Conservation (phyloP, 2,113 vertebrate species). For the Protomyctophum bolini region DNA sequence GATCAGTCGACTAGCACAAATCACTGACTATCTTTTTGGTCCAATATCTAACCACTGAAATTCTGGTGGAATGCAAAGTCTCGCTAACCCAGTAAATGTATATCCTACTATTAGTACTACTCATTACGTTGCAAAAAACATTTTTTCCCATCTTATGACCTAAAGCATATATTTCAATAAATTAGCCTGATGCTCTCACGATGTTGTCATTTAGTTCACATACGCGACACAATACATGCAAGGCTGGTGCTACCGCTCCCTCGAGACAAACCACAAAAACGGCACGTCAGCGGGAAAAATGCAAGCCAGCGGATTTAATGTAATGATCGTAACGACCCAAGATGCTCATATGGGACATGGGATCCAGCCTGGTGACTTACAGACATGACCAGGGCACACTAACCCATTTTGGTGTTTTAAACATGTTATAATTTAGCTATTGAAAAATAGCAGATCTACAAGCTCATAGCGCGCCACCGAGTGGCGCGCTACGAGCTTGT, state of each 20-base stretch:
- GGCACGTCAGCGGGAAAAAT: slow-evolving; percentile 34
- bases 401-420: no score
- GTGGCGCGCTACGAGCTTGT: no score
- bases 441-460: no score
- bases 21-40: no score
- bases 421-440: no score
- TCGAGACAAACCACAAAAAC: not conserved
- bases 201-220: not conserved
- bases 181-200: not conserved
- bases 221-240: not conserved
- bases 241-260: not conserved
- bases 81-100: no score
- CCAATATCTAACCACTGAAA: no score
- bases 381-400: no score
- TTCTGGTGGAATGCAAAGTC: no score
- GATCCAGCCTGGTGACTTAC: slow-evolving; percentile 13
- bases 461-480: no score
- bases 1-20: no score
- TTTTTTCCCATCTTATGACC: not conserved
- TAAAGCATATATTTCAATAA: no score
- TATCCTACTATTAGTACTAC: not conserved
- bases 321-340: slow-evolving; percentile 47
- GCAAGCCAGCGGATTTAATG: slow-evolving; percentile 51
- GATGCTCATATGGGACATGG: slow-evolving; percentile 10
- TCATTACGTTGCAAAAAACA: not conserved